Percentiles rank a stretch among this genome's conserved stretches.
These are phyloP conservation scores for Phoxinus dragarum DNA, from an alignment of 2,797 vertebrate species.

Conservation along the genomic window DNA sequence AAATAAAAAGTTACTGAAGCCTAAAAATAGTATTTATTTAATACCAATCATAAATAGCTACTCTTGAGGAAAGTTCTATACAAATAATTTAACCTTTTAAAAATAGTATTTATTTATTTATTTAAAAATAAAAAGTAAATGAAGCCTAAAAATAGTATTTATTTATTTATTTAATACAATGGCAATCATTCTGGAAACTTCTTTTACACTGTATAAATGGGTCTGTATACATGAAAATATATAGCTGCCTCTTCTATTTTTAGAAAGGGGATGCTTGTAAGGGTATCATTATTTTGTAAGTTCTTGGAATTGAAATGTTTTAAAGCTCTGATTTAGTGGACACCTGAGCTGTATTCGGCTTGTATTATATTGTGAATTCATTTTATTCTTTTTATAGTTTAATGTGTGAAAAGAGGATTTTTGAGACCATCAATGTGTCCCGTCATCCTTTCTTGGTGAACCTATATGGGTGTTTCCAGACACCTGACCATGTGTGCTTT, in stretches of 20 bases:
- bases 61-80: too few species aligned
- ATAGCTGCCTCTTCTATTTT: not conserved
- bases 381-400: conserved; percentile 75
- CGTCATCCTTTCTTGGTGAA: conserved; percentile 94
- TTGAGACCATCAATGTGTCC: conserved; percentile 86
- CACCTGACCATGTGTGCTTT: conserved; percentile 89
- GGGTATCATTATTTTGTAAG: not conserved
- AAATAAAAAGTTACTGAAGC: too few species aligned
- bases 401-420: conserved; percentile 93
- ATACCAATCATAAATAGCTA: too few species aligned
- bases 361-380: not conserved
- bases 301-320: not conserved
- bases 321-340: not conserved
- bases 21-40: too few species aligned
- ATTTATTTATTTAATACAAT: not conserved
- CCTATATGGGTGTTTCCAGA: conserved; percentile 94
- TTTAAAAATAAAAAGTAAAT: not conserved
- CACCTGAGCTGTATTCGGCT: not conserved
- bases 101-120: too few species aligned
- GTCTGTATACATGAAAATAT: not conserved
- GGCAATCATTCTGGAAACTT: not conserved
- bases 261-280: not conserved
- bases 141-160: not conserved
- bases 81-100: too few species aligned
- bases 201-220: not conserved